Evolutionary conservation across 2,113 vertebrate species (phyloP), one percentile per base, ranked within the genome.

Genomic region (Ptilonorhynchus violaceus): DNA sequence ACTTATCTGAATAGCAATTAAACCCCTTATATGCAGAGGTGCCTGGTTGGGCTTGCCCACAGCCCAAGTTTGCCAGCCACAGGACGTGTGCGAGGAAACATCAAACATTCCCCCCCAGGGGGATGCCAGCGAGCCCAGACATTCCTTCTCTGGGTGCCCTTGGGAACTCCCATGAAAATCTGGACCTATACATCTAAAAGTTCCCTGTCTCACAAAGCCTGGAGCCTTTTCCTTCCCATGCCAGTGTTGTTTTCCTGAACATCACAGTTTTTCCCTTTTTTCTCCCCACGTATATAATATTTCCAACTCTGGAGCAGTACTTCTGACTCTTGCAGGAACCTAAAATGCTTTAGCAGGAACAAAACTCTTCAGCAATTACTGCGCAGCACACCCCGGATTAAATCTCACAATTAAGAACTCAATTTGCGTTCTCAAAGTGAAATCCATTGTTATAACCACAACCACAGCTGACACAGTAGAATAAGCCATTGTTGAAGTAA

Each of bases 401-500:
- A 96, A 91, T 87, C 96, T 96, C 92, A 85, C 96, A 97, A 98
- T 98, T 97, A 98, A 96, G 96, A 91, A 78, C 88, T 68, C 91
- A 88, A 96, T 98, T 98, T 98, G 97, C 97, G 98, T 98, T 96
- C 62, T 4, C 89, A 88, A 97, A 94, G 97, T 92, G 96, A 93
- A 97, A 92, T 96, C 88, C 96, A 95, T 95, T 97, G 96, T 96
- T 95, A 60, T 23, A 86, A 69, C 84, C 10, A 30, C 88, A 96
- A 96, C 96, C 72, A 85, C 56, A 81, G 88, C 59, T 89, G 96
- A 95, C 97, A 80, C 37, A 35, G 81, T 78, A 97, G 97, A 97
- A 96, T 93, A 97, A 97, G 96, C 96, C 92, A 96, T 97, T 97
- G 98, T 97, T 95, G 95, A 93, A 97, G 95, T 95, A 97, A 97